Base-by-base conservation (phyloP, 1,140 invertebrate species). In the Maconellicoccus hirsutus region DNA sequence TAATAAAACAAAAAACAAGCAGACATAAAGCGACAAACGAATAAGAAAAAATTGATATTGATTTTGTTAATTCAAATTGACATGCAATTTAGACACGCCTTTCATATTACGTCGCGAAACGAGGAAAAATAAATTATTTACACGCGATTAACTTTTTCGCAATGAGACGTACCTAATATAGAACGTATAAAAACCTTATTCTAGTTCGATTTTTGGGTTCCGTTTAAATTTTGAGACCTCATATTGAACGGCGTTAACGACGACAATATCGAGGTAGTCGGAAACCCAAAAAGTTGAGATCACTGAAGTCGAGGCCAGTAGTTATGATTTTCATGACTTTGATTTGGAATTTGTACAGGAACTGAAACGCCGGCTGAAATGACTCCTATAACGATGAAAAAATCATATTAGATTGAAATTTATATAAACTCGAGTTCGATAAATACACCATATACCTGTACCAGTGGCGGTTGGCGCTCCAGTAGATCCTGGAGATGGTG, bases 261-360 rank as follows among this genome's bases (percentile, higher is more conserved):
- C 1, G 61, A 23, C 21, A 66, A 22, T 23, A 66, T 4, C 19
- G 42, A 70, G 38, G 70, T 25, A 23, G 33, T 52, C 33, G 70
- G 70, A 70, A 70, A 70, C 70, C 70, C 70, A 70, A 70, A 70
- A 70, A 70, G 70, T 52, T 70, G 70, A 38, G 70, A 70, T 94
- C 93, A 97, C 90, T 97, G 94, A 79, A 97, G 86, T 79, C 95
- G 83, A 10, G 94, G 92, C 94, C 95, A 98, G 80, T 97, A 97
- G 82, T 94, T 95, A 69, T 73, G 71, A 79, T 93, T 85, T 78
- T 94, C 92, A 29, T 88, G 88, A 71, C 86, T 86, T 79, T 96
- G 94, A 23, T 70, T 42, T 26, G 94, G 93, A 77, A 98, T 96
- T 84, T 97, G 94, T 63, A 98, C 92, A 4, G 95, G 95, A 16